These are phyloP conservation scores for Piprites chloris DNA, from an alignment of 2,113 vertebrate genomes.

Conservation along the genomic window DNA sequence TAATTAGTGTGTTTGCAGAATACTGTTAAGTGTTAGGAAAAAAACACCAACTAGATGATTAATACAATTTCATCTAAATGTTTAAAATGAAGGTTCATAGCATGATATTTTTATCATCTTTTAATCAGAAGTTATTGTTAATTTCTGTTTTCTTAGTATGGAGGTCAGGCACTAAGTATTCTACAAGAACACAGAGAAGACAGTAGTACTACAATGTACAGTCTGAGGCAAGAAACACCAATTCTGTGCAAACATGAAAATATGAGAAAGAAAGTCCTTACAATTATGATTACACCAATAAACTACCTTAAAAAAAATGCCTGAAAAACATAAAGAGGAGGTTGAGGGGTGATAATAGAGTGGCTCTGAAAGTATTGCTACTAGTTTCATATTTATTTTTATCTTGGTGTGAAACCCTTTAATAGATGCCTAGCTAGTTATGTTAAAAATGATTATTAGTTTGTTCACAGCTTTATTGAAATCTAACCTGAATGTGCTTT, in stretches of 20 bases:
- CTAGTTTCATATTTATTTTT: not conserved
- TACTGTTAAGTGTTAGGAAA: not conserved
- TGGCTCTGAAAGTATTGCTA: not conserved
- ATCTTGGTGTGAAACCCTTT: not conserved
- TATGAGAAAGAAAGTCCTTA: not conserved
- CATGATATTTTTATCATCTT: not conserved
- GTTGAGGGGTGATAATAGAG: not conserved
- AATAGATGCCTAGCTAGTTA: not conserved
- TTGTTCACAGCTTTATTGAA: not conserved
- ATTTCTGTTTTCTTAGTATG: not conserved
- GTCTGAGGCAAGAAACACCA: not conserved
- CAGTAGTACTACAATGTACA: not conserved
- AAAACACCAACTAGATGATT: fast-evolving
- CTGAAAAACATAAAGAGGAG: not conserved
- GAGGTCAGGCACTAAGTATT: not conserved
- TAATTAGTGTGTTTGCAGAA: not conserved
- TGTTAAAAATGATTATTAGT: not conserved
- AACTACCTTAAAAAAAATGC: not conserved
- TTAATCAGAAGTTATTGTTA: not conserved
- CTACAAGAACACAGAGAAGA: not conserved
- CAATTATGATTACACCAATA: not conserved
- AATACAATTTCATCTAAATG: not conserved
- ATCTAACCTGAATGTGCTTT: not conserved
- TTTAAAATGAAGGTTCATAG: not conserved
- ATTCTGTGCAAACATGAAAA: not conserved